phyloP scores from a whole-genome alignment of 2,113 vertebrate species.

The Gymnogyps californianus region DNA sequence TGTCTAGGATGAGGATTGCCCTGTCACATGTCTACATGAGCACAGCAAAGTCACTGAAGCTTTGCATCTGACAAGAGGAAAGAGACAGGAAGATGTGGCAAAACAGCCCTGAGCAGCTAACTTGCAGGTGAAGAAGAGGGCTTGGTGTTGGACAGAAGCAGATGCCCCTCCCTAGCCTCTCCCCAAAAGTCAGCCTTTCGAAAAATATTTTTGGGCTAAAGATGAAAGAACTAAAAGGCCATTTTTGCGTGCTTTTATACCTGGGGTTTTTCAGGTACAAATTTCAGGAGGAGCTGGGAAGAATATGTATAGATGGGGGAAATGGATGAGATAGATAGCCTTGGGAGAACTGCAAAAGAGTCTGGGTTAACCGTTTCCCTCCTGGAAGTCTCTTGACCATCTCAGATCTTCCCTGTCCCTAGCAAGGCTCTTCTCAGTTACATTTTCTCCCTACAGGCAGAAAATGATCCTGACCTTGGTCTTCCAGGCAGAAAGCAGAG shows the following conservation, averaged over 20 bases:
- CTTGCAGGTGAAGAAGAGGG: background rate
- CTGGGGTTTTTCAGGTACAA: background rate
- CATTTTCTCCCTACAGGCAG: background rate
- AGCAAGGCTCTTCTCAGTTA: background rate
- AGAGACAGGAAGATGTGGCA: background rate
- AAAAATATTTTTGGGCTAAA: background rate
- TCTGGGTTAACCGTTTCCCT: background rate
- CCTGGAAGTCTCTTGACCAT: background rate
- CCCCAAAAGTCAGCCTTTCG: background rate
- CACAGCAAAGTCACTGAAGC: background rate
- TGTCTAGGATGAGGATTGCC: background rate
- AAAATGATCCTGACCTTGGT: background rate
- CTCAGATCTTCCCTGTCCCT: background rate
- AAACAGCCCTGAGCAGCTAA: background rate
- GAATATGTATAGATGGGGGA: background rate
- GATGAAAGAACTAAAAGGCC: background rate
- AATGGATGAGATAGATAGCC: background rate
- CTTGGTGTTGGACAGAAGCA: background rate
- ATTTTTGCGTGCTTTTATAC: background rate
- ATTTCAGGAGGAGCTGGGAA: background rate
- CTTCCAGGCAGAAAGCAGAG: background rate
- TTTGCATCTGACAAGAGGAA: background rate
- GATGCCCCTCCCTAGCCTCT: background rate
- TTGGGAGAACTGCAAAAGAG: background rate
- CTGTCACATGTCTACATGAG: background rate